These are phyloP conservation scores for Xiphydria camelus DNA, from an alignment of 2,888 invertebrate species.

Conservation along the genomic window DNA sequence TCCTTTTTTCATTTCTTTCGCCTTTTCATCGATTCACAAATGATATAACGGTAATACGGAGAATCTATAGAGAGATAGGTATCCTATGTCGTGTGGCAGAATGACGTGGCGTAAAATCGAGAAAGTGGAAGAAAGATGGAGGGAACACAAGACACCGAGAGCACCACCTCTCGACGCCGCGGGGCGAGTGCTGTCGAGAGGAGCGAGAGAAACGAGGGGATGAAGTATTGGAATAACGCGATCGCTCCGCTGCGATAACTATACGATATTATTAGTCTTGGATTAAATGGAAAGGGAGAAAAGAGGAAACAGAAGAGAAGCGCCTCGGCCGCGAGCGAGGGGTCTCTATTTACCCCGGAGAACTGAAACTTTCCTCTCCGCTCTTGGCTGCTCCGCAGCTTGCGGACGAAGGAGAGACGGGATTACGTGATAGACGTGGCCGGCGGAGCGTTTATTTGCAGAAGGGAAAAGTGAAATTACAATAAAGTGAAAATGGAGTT, in stretches of 20 bases:
- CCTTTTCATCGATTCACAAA: too few species aligned
- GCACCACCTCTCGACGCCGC: too few species aligned
- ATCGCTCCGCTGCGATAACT: slow-evolving; percentile 24
- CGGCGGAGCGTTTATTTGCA: slow-evolving; percentile 44
- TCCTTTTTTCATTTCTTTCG: too few species aligned
- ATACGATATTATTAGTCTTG: slow-evolving; percentile 29
- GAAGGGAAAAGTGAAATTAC: slow-evolving; percentile 45
- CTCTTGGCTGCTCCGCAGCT: too few species aligned
- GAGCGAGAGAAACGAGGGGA: slow-evolving; percentile 2
- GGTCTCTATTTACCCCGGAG: slow-evolving; percentile 16
- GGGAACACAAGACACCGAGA: too few species aligned
- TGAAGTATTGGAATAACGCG: slow-evolving; percentile 24
- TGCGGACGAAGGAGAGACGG: too few species aligned
- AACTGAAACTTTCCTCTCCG: slow-evolving; percentile 34
- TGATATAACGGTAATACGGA: too few species aligned
- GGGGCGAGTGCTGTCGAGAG: too few species aligned
- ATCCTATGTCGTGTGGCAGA: too few species aligned
- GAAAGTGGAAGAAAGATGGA: too few species aligned
- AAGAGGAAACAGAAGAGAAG: slow-evolving; percentile 12
- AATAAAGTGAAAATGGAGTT: slow-evolving; percentile 44
- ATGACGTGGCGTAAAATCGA: too few species aligned
- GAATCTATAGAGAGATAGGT: too few species aligned
- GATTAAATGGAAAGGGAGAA: slow-evolving; percentile 9
- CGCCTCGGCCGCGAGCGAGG: neutral
- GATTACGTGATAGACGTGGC: slow-evolving; percentile 42